Conservation (phyloP, 1,140 invertebrate genomes). For the Latrodectus geometricus region DNA sequence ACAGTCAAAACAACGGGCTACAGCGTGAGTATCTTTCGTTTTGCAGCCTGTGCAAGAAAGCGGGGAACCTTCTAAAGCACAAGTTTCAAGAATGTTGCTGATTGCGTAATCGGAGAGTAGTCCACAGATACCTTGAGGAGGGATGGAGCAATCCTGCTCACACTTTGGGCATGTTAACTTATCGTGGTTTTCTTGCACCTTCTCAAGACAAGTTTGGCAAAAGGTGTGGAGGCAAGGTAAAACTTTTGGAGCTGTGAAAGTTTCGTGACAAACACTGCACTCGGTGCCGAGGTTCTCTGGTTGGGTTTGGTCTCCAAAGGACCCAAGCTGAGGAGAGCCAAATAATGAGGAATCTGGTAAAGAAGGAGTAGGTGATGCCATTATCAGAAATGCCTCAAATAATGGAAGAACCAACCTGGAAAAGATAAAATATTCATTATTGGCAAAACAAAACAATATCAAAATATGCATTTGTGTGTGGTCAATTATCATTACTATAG, state of each 20-base stretch:
- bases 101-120: conserved; percentile 79
- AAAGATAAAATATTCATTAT: background rate
- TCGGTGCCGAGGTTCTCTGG: conserved; percentile 70
- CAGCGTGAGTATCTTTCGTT: conserved; percentile 84
- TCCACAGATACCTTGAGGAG: conserved; percentile 72
- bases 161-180: conserved; percentile 86
- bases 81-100: conserved; percentile 71
- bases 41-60: conserved; percentile 85
- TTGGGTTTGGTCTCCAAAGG: conserved; percentile 49
- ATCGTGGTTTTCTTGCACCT: conserved; percentile 73
- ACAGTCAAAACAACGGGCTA: conserved; percentile 92
- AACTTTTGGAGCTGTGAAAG: conserved; percentile 78
- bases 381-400: conserved; percentile 49
- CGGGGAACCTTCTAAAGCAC: conserved; percentile 62
- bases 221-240: conserved; percentile 86
- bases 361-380: conserved; percentile 62
- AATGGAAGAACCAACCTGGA: conserved; percentile 48
- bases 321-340: conserved; percentile 53
- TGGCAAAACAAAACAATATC: too few relatives aligned
- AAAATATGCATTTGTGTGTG: too few relatives aligned
- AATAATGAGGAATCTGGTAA: conserved; percentile 60
- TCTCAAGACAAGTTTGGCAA: conserved; percentile 83
- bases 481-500: too few relatives aligned
- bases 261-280: conserved; percentile 86
- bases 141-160: conserved; percentile 78